These are phyloP conservation scores for Quadriops clusia DNA, from an alignment of 2,888 invertebrate species.

Conservation along the genomic window DNA sequence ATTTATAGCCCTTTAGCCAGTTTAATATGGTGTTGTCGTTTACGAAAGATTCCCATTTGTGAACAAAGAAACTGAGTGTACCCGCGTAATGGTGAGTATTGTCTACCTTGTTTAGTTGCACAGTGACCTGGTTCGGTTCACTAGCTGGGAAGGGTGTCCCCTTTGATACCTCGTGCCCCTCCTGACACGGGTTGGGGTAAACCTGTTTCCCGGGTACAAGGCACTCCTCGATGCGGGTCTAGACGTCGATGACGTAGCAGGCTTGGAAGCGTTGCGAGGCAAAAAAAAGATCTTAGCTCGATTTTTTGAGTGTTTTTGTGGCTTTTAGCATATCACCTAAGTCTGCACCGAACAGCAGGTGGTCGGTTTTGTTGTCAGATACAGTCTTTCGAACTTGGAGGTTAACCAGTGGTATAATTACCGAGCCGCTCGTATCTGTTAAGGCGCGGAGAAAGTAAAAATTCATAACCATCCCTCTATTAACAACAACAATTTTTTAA, in stretches of 20 bases:
- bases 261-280: no score
- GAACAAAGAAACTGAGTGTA: not conserved
- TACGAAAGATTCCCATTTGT: not conserved
- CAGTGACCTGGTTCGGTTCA: not conserved
- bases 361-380: not conserved
- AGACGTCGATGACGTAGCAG: no score
- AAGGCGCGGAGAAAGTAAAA: no score
- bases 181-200: not conserved
- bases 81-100: not conserved
- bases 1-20: slow-evolving; percentile 1
- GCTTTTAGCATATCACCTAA: not conserved
- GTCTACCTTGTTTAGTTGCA: not conserved
- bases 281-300: not conserved
- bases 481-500: no score
- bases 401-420: no score
- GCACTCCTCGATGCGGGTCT: not conserved
- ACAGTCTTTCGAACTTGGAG: no score
- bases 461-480: no score
- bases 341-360: not conserved
- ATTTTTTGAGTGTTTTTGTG: not conserved
- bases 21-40: not conserved
- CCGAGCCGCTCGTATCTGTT: no score
- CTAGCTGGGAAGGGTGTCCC: slow-evolving; percentile 1
- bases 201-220: not conserved
- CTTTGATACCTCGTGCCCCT: not conserved